phyloP scores from a whole-genome alignment of 2,888 invertebrate species.

The Caprella mutica region DNA sequence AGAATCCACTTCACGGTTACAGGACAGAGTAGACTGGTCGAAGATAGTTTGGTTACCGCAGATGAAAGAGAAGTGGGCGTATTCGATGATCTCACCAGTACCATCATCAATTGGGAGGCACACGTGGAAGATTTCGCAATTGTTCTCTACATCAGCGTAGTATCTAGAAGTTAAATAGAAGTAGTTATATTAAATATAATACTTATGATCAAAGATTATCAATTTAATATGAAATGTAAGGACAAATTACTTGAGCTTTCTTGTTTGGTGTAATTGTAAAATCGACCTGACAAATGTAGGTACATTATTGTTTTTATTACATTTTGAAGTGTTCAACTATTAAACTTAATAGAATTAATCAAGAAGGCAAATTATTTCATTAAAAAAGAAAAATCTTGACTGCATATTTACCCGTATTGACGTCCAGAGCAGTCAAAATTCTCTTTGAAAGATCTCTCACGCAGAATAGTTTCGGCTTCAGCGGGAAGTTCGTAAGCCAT shows the following conservation, averaged over 20 bases:
- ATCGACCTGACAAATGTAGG: no score
- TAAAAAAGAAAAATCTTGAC: no score
- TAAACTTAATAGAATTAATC: no score
- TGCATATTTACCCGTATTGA: conserved; percentile 29
- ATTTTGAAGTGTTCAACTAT: no score
- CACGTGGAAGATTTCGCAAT: conserved; percentile 61
- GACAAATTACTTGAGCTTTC: no score
- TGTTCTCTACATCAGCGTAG: conserved; percentile 35
- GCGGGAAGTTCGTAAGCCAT: conserved; percentile 1
- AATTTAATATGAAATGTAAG: no score
- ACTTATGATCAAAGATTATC: no score
- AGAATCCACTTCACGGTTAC: conserved; percentile 32
- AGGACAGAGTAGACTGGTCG: conserved; percentile 36
- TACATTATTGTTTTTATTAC: no score
- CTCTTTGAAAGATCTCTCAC: not conserved
- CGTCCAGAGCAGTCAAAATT: conserved; percentile 29
- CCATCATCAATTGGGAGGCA: conserved; percentile 62
- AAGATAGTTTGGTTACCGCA: conserved; percentile 37
- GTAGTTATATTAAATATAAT: no score
- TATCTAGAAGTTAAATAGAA: no score
- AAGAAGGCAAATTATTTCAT: no score
- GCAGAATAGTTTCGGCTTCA: not conserved
- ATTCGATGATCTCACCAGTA: conserved; percentile 44
- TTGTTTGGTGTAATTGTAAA: no score
- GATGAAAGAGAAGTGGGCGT: conserved; percentile 35